These are phyloP conservation scores for Corythornis vintsioides DNA, from an alignment of 2,113 vertebrate species.

Conservation along the genomic window DNA sequence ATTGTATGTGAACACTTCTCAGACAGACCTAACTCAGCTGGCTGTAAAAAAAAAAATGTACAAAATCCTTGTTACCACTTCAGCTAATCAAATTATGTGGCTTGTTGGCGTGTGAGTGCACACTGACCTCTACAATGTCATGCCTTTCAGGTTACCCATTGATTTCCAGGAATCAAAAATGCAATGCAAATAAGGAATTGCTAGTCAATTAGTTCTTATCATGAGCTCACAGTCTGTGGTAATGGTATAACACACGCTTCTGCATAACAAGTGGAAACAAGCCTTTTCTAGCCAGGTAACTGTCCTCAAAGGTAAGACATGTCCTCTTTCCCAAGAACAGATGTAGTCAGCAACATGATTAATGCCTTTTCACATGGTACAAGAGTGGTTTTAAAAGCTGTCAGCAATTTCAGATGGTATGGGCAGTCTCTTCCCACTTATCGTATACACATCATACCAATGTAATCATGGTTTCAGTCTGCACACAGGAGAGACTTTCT, in stretches of 20 bases:
- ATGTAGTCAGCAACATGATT: constrained; percentile 52
- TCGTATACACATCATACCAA: not conserved
- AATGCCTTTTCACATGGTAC: constrained; percentile 20
- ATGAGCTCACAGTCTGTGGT: not conserved
- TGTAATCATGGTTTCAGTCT: not conserved
- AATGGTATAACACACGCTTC: not conserved
- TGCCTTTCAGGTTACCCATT: constrained; percentile 54
- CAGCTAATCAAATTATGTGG: constrained; percentile 31
- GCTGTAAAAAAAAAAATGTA: not conserved
- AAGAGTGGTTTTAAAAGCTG: constrained; percentile 34
- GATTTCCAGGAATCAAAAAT: constrained; percentile 38
- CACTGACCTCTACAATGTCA: constrained; percentile 45
- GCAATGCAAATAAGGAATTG: constrained; percentile 36
- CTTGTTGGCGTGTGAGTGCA: not conserved
- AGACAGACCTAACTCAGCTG: not conserved
- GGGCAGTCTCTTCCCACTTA: constrained; percentile 7
- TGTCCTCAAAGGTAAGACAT: constrained; percentile 4
- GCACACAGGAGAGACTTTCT: not conserved
- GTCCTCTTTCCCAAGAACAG: constrained; percentile 45
- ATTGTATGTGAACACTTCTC: not conserved
- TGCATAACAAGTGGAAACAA: constrained; percentile 32
- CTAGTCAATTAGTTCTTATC: constrained; percentile 53
- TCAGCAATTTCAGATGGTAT: constrained; percentile 50
- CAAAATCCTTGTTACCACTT: not conserved
- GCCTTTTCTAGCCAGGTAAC: constrained; percentile 36